Base-by-base conservation (phyloP, 2,113 vertebrate genomes). In the Myiozetetes cayanensis region DNA sequence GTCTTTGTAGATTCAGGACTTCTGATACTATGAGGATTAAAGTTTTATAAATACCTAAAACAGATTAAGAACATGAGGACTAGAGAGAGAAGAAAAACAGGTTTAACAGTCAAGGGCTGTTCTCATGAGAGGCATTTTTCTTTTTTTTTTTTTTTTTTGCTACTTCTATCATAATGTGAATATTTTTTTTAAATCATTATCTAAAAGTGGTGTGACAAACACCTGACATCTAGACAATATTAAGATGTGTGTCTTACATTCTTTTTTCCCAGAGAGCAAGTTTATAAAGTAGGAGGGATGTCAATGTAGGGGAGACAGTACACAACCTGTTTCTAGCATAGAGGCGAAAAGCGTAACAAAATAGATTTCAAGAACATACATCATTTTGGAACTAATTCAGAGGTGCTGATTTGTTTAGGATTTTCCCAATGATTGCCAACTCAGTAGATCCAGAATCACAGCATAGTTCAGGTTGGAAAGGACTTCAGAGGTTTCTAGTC, bases 11-110 rank as follows among this genome's bases (percentile, higher is more conserved):
- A 30, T 92, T 92, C 0, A 0, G 31, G 56, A 71, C 83, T 90
- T 86, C 37, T 80, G 63, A 90, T 90, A 74, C 31, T 61, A 43
- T 8, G 24, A 90, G 79, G 74, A 92, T 91, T 95, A 86, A 90
- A 80, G 65, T 80, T 93, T 94, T 92, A 78, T 88, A 92, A 96
- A 96, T 84, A 94, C 52, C 79, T 87, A 86, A 94, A 91, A 55
- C 76, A 78, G 89, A 91, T 92, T 87, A 94, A 91, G 79, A 91
- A 90, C 53, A 44, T 52, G 59, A 89, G 71, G 87, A 82, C 63
- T 4, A 83, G 62, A 90, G 41, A 84, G 39, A 80, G 63, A 82
- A 89, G 61, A 90, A 71, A 77, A 93, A 70, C 49, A 50, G 53
- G 21, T 70, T 90, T 90, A 85, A 35, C n/a, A 88, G 39, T 61